Evolutionary conservation across 1,140 invertebrate genomes (phyloP), one percentile per base, ranked within the genome.

Genomic region (Zaprionus camerounensis): DNA sequence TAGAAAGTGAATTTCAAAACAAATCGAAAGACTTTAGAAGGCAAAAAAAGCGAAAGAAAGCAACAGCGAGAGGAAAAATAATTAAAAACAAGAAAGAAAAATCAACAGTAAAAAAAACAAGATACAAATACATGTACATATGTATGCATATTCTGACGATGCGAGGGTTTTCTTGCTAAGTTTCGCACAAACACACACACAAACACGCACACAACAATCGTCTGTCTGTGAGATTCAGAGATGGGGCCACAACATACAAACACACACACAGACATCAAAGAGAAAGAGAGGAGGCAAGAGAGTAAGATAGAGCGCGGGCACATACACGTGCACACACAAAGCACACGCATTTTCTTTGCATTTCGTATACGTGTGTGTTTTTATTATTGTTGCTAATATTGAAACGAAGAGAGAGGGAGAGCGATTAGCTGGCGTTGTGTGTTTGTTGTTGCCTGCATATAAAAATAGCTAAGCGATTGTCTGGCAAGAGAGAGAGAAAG

Each of bases 371-470:
- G 15, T 20, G 46, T 75, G 64, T 82, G 76, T 76, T 74, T 71
- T 76, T 76, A 76, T 76, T 85, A 78, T 85, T 85, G 82, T 85
- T 81, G 78, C 82, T 85, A 76, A 85, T 81, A 85, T 85, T 71
- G 53, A 85, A 85, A 81, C 78, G 63, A 56, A 69, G 49, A 62
- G 28, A 41, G 65, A 70, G 64, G 67, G 26, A 69, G 65, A 62
- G 59, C 66, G 24, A 63, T 69, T 44, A 49, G 22, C 26, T 51
- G 56, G 44, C 59, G 24, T 49, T 26, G 26, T 44, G 28, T 68
- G 61, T n/a, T 15, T 46, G 28, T 22, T 68, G 20, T 20, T 69
- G 67, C 28, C 59, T 75, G 72, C 67, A 71, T 80, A 79, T 80
- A 82, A 82, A 86, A 86, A 79, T 87, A 86, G 71, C 78, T 28